Evolutionary conservation across 1,140 invertebrate genomes (phyloP).

Genomic region (Rhyacophila brunnea): DNA sequence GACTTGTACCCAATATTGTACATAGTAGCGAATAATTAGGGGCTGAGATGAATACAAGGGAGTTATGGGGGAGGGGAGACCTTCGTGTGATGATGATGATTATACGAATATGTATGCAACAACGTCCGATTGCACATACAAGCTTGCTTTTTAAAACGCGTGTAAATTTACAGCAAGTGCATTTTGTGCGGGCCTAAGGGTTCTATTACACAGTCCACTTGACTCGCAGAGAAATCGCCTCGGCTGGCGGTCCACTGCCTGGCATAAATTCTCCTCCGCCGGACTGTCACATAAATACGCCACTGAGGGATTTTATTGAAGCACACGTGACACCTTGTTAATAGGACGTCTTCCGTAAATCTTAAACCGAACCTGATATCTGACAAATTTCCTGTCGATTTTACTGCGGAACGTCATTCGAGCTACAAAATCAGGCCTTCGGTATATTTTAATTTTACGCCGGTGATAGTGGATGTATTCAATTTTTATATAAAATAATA

Average conservation of each 20-base stretch:
- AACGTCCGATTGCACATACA: too few species aligned
- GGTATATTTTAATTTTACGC: too few species aligned
- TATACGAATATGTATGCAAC: too few species aligned
- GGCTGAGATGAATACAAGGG: too few species aligned
- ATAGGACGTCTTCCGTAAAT: constrained; percentile 15
- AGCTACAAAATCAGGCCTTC: too few species aligned
- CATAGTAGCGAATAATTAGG: too few species aligned
- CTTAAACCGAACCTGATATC: constrained; percentile 6
- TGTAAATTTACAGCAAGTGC: background rate
- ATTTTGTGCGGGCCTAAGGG: background rate
- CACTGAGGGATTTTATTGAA: constrained; percentile 12
- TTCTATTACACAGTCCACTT: background rate
- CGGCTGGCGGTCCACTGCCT: background rate
- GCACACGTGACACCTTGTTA: constrained; percentile 19
- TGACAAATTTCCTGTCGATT: constrained; percentile 8
- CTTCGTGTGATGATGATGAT: too few species aligned
- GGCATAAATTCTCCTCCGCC: too few species aligned
- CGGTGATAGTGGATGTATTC: too few species aligned
- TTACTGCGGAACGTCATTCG: background rate
- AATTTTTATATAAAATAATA: too few species aligned
- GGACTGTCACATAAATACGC: background rate
- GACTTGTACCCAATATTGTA: too few species aligned
- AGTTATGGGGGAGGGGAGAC: too few species aligned
- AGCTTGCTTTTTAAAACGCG: background rate
- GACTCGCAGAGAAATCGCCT: background rate